Conservation (phyloP, 30 jellyfish, hydroid and myxozoan species). For the Chironex yamaguchii region DNA sequence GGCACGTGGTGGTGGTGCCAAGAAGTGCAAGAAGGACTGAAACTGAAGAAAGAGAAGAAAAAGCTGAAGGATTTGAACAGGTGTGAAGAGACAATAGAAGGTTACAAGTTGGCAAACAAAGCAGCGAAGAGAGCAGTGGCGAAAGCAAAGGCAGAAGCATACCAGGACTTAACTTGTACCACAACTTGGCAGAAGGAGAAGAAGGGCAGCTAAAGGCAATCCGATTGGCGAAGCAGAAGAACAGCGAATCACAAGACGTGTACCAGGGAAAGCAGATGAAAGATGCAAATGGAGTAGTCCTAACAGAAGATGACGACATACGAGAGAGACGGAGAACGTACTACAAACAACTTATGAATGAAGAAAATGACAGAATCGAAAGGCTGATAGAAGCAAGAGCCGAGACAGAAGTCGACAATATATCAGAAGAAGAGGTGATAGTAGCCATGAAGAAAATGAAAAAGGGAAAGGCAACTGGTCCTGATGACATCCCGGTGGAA, state of each 20-base stretch:
- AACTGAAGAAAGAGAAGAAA: conserved; percentile 6
- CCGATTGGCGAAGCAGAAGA: conserved; percentile 15
- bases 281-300: not conserved
- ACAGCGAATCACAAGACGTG: conserved; percentile 32
- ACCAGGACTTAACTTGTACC: conserved; percentile 5
- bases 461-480: conserved; percentile 44
- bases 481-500: conserved; percentile 46
- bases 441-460: conserved; percentile 36
- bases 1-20: conserved; percentile 29
- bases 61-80: not conserved
- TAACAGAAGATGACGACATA: conserved; percentile 6
- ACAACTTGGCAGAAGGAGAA: not conserved
- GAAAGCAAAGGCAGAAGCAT: conserved; percentile 21
- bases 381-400: not conserved
- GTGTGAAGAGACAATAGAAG: conserved; percentile 2
- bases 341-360: conserved; percentile 9
- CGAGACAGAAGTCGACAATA: not conserved
- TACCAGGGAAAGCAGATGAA: not conserved
- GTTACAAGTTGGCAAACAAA: conserved; percentile 3
- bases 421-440: not conserved
- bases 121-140: conserved; percentile 9
- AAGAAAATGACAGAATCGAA: not conserved
- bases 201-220: conserved; percentile 11
- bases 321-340: conserved; percentile 12
- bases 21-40: conserved; percentile 16